Base-by-base conservation (phyloP, 2,888 invertebrate genomes). In the Aelia acuminata region DNA sequence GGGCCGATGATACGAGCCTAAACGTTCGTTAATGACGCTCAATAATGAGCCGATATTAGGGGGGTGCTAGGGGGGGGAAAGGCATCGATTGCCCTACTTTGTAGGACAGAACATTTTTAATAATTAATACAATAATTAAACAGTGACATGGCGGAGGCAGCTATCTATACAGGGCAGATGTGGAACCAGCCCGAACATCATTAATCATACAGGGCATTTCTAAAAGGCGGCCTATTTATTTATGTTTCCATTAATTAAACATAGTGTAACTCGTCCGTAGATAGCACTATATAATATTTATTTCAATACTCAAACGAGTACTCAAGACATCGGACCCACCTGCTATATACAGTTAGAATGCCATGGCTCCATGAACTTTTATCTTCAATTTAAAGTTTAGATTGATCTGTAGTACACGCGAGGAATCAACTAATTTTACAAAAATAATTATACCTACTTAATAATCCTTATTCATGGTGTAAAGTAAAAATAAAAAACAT, bases 21-120 rank as follows among this genome's bases (percentile, higher is more conserved):
- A 75, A 75, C 43, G 39, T 47, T 35, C 80, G 80, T 80, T 80
- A 47, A 80, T 70, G 63, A 70, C 63, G 35, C 63, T 70, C 63
- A 70, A 70, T 70, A 70, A 70, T 70, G 63, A 70, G 63, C 63
- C 63, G 35, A 70, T 70, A 70, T 70, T 70, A 70, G 10, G 63
- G 57, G 35, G 22, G 22, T 22, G n/a, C n/a, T n/a, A n/a, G n/a
- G n/a, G n/a, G 75, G 75, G 75, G 75, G 75, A 10, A 39, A 75
- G 39, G 43, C 43, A 80, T 80, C 80, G 80, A 80, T 80, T 80
- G 80, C n/a, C 80, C 80, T 39, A 47, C 80, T 80, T 70, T 70
- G 63, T 35, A 20, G 63, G 63, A 35, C 63, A 70, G 43, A 80
- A 80, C 80, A 80, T 80, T 80, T 43, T 80, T 18, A 80, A 80